These are phyloP conservation scores for Megaleporinus macrocephalus DNA, from an alignment of 2,113 vertebrate species.

Conservation along the genomic window DNA sequence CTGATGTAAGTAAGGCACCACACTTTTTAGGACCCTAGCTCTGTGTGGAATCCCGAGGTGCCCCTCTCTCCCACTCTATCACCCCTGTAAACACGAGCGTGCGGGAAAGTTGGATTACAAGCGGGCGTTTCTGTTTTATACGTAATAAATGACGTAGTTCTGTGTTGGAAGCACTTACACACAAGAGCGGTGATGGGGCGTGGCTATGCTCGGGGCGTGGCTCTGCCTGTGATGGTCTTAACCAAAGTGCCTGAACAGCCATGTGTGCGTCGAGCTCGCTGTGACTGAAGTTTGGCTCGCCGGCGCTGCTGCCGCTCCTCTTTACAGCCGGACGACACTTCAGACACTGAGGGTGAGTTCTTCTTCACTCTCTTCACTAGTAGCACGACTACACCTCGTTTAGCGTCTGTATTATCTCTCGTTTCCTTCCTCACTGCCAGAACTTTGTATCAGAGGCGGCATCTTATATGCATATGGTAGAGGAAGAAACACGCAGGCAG, in stretches of 20 bases:
- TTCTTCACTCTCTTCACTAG: background rate
- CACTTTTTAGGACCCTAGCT: too few relatives aligned
- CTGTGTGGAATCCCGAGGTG: too few relatives aligned
- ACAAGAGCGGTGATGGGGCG: background rate
- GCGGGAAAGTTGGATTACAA: background rate
- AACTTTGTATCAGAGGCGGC: background rate
- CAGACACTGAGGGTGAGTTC: conserved; percentile 4
- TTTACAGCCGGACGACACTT: background rate
- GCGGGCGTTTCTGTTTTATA: background rate
- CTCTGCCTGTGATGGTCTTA: conserved; percentile 32
- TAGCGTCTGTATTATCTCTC: too few relatives aligned
- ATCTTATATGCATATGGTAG: too few relatives aligned
- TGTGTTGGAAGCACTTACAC: background rate
- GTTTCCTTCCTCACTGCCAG: background rate
- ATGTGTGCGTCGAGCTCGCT: conserved; percentile 31
- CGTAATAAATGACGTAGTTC: background rate
- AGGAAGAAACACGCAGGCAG: too few relatives aligned
- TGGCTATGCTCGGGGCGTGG: conserved; percentile 4
- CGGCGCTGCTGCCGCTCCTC: conserved; percentile 18
- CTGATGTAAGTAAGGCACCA: too few relatives aligned
- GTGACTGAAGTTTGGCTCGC: background rate
- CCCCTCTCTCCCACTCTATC: too few relatives aligned
- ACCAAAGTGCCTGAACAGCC: conserved; percentile 40
- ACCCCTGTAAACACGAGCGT: too few relatives aligned
- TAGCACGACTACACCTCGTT: too few relatives aligned